Conservation (phyloP, 2,888 invertebrate genomes). For the Zonitis immaculata region DNA sequence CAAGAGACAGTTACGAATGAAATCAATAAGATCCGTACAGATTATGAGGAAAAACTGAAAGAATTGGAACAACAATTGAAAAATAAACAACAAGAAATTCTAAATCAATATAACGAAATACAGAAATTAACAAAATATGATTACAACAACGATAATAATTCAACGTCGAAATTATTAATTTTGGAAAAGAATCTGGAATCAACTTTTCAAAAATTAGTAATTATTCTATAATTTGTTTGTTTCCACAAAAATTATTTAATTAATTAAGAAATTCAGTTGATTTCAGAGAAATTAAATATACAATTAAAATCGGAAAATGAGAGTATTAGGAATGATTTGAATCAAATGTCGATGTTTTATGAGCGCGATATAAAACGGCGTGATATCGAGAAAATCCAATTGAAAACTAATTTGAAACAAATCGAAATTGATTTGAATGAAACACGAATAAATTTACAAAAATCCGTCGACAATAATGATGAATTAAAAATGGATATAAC, state of each 20-base stretch:
- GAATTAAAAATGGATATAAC: slow-evolving; percentile 36
- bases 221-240: not conserved
- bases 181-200: slow-evolving; percentile 56
- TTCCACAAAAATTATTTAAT: not conserved
- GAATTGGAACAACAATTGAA: slow-evolving; percentile 56
- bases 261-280: slow-evolving; percentile 41
- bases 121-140: slow-evolving; percentile 45
- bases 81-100: slow-evolving; percentile 54
- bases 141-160: slow-evolving; percentile 38
- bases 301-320: slow-evolving; percentile 58
- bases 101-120: slow-evolving; percentile 45
- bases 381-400: slow-evolving; percentile 55
- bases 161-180: slow-evolving; percentile 44
- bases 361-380: slow-evolving; percentile 55
- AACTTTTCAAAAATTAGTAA: slow-evolving; percentile 58
- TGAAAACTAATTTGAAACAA: slow-evolving; percentile 46
- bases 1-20: slow-evolving; percentile 57
- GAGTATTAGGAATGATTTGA: slow-evolving; percentile 55
- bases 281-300: slow-evolving; percentile 56
- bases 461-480: slow-evolving; percentile 33
- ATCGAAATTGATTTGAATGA: slow-evolving; percentile 46
- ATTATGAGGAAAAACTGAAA: slow-evolving; percentile 56
- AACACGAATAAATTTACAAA: slow-evolving; percentile 36
- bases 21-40: slow-evolving; percentile 53
- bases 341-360: slow-evolving; percentile 54